Evolutionary conservation across 2,797 vertebrate species (phyloP).

Genomic region (Semotilus atromaculatus): DNA sequence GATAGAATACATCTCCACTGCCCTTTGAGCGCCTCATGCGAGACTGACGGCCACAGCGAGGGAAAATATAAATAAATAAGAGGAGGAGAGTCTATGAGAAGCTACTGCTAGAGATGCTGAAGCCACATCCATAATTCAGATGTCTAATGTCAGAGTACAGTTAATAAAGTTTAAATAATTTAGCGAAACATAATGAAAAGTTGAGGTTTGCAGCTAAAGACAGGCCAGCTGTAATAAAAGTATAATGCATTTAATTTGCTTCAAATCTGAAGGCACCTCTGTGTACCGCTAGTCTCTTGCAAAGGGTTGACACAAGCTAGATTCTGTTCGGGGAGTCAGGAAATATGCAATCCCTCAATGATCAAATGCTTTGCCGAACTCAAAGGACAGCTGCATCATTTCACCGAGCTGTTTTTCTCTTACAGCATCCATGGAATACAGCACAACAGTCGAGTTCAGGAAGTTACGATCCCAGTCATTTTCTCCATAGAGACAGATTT

Average conservation of each 20-base stretch:
- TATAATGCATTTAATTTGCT: slow-evolving; percentile 38
- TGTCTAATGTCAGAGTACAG: slow-evolving; percentile 53
- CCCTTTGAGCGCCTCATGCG: not conserved
- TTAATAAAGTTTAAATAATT: slow-evolving; percentile 65
- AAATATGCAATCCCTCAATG: not conserved
- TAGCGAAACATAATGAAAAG: slow-evolving; percentile 62
- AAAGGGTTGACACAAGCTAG: not conserved
- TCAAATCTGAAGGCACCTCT: not conserved
- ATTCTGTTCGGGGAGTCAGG: not conserved
- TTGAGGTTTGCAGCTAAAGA: slow-evolving; percentile 55
- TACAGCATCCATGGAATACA: not conserved
- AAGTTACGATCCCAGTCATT: not conserved
- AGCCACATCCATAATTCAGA: slow-evolving; percentile 57
- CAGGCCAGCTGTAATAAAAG: slow-evolving; percentile 48
- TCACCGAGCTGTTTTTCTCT: not conserved
- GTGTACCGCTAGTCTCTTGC: not conserved
- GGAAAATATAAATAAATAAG: slow-evolving; percentile 41
- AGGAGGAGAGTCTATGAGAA: not conserved
- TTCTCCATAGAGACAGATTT: not conserved
- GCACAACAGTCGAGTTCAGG: not conserved
- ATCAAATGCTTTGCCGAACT: slow-evolving; percentile 16
- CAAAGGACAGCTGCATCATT: slow-evolving; percentile 16
- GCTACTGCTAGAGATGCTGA: slow-evolving; percentile 17
- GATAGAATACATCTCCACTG: not conserved
- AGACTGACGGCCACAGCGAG: not conserved